Conservation (phyloP, 2,888 invertebrate genomes). For the Macrophya annulata region DNA sequence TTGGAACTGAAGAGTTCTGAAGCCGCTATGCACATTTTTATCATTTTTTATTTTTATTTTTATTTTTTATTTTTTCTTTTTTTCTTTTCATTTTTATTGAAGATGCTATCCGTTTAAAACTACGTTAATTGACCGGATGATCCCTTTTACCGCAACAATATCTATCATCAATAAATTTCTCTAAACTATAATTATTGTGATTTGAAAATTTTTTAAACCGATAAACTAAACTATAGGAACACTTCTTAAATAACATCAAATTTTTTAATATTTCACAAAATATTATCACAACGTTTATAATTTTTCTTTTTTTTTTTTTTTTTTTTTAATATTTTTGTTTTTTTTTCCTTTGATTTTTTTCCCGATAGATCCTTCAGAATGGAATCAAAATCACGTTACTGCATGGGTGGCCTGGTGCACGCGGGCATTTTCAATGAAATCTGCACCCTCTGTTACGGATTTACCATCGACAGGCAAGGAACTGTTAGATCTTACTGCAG, state of each 20-base stretch:
- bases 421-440: slow-evolving; percentile 82
- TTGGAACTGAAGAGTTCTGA: slow-evolving; percentile 17
- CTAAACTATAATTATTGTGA: slow-evolving; percentile 4
- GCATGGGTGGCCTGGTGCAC: slow-evolving; percentile 85
- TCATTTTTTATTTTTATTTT: neutral
- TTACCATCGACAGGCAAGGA: slow-evolving; percentile 83
- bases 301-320: neutral
- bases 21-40: slow-evolving; percentile 10
- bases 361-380: slow-evolving; percentile 84
- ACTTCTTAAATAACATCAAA: neutral
- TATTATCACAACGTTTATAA: neutral
- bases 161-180: slow-evolving; percentile 20
- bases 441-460: slow-evolving; percentile 80
- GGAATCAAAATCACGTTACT: slow-evolving; percentile 83
- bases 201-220: too few relatives aligned
- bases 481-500: slow-evolving; percentile 83
- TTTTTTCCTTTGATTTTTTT: neutral
- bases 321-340: neutral
- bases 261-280: neutral
- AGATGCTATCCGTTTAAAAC: neutral
- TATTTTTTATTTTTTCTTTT: neutral
- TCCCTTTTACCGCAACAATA: neutral
- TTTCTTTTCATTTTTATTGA: neutral
- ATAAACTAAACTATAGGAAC: too few relatives aligned
- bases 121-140: slow-evolving; percentile 22